phyloP scores from a whole-genome alignment of 2,797 vertebrate genomes.

The Acomys russatus region DNA sequence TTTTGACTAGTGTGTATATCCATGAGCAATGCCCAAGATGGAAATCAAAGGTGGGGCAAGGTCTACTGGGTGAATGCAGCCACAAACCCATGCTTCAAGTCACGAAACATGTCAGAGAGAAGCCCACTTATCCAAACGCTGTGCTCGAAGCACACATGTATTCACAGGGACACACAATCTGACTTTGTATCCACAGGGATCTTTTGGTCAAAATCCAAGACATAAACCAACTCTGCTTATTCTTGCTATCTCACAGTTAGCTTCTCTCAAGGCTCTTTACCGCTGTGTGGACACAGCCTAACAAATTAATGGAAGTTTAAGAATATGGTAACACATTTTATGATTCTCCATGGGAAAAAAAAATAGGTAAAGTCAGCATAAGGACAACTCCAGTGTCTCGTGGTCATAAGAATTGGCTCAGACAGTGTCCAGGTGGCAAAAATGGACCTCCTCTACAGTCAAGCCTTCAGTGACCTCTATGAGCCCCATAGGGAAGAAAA shows the following conservation, averaged over 20 bases:
- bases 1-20: not conserved
- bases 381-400: not conserved
- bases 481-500: not conserved
- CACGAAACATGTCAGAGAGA: not conserved
- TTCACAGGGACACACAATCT: not conserved
- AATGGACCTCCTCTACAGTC: not conserved
- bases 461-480: not conserved
- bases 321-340: not conserved
- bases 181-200: not conserved
- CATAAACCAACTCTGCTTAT: constrained; percentile 42
- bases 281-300: not conserved
- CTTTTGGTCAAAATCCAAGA: constrained; percentile 23
- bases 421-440: not conserved
- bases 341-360: not conserved
- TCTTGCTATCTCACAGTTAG: not conserved
- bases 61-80: not conserved
- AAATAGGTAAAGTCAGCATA: not conserved
- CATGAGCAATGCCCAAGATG: too few relatives aligned
- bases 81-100: not conserved
- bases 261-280: not conserved
- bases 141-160: not conserved
- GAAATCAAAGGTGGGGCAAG: not conserved
- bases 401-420: not conserved
- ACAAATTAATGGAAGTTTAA: not conserved
- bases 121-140: not conserved